Evolutionary conservation across 2,797 vertebrate species (phyloP).

Genomic region (Labroides dimidiatus): DNA sequence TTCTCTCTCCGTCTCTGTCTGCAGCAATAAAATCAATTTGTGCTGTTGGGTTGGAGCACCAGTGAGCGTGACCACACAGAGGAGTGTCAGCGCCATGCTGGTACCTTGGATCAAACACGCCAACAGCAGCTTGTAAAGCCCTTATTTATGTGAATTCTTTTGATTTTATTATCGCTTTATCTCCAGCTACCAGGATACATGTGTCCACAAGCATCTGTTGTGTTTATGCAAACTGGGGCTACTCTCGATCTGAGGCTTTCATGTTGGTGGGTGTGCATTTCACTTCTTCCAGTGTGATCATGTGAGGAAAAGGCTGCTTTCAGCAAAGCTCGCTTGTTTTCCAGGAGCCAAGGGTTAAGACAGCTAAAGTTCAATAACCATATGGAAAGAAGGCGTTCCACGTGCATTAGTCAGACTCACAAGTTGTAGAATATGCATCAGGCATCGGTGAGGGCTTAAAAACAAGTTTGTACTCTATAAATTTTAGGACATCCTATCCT

Average conservation of each 20-base stretch:
- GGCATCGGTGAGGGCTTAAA: not conserved
- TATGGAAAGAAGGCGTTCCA: conserved; percentile 5
- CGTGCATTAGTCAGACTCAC: not conserved
- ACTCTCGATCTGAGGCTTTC: conserved; percentile 6
- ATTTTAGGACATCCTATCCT: not conserved
- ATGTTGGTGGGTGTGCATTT: not conserved
- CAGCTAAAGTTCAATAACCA: conserved; percentile 8
- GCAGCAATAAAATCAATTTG: conserved; percentile 67
- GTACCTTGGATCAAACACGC: conserved; percentile 55
- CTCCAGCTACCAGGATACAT: conserved; percentile 42
- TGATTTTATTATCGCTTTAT: conserved; percentile 47
- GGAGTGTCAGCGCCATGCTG: conserved; percentile 50
- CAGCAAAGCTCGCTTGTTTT: conserved; percentile 56
- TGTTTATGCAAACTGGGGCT: conserved; percentile 29
- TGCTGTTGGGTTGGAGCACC: conserved; percentile 36
- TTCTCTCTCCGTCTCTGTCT: conserved; percentile 38
- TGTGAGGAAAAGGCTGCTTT: conserved; percentile 46
- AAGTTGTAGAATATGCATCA: not conserved
- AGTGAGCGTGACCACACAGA: conserved; percentile 66
- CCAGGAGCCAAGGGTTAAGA: conserved; percentile 12
- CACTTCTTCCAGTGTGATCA: conserved; percentile 35
- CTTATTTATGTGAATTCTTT: conserved; percentile 63
- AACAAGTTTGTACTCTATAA: not conserved
- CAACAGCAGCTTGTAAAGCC: conserved; percentile 64
- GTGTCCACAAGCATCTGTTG: conserved; percentile 33